Conservation (phyloP, 2,888 invertebrate genomes). For the Ormyrus nitidulus region DNA sequence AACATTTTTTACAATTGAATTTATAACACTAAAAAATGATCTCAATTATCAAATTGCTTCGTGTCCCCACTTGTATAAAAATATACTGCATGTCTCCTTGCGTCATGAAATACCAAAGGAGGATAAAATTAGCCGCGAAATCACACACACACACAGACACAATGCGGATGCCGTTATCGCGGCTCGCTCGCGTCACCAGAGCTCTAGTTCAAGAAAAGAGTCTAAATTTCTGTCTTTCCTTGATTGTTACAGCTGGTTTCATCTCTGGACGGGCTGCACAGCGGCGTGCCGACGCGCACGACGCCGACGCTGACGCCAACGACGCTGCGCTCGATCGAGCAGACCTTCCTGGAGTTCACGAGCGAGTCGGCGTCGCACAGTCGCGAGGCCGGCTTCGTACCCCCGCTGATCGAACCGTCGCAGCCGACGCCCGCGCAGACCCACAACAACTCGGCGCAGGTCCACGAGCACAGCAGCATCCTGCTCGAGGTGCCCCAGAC, state of each 20-base stretch:
- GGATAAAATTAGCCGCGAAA: background rate
- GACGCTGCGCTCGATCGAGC: conserved; percentile 93
- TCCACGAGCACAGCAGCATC: conserved; percentile 44
- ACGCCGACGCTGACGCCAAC: conserved; percentile 96
- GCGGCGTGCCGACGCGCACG: conserved; percentile 93
- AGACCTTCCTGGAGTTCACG: conserved; percentile 92
- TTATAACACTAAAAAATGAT: too few species aligned
- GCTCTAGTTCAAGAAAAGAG: too few species aligned
- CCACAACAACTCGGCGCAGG: conserved; percentile 69
- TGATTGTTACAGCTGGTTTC: conserved; percentile 83
- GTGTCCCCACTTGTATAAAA: too few species aligned
- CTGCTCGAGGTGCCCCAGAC: conserved; percentile 75
- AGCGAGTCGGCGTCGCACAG: conserved; percentile 84
- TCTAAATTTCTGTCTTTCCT: background rate
- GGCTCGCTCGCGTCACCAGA: too few species aligned
- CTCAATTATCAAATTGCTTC: too few species aligned
- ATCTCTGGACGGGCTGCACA: conserved; percentile 89
- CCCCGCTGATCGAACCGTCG: conserved; percentile 81
- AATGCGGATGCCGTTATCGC: too few species aligned
- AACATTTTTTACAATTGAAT: too few species aligned
- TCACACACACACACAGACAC: too few species aligned
- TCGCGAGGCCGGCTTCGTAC: conserved; percentile 95
- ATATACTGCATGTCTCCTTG: too few species aligned
- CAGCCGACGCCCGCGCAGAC: conserved; percentile 73
- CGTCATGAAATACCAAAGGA: too few species aligned